Percentiles rank a stretch among this genome's conserved stretches.
Conservation (phyloP, 2,113 vertebrate species). For the Hydrochoerus hydrochaeris region DNA sequence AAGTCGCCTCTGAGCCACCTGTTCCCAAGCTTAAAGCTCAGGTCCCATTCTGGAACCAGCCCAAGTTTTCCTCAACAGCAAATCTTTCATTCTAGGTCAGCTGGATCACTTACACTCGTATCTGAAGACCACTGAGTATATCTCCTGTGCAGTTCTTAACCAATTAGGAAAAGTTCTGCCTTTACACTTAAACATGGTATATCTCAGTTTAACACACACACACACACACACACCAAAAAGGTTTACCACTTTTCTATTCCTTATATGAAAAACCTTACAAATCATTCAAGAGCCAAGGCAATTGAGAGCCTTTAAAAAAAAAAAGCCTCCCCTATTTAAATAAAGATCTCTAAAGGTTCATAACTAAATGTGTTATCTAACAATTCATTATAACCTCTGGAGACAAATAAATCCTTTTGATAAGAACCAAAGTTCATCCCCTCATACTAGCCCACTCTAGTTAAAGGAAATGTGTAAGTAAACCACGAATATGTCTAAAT, state of each 20-base stretch:
- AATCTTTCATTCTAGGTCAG: neutral
- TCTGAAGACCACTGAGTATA: neutral
- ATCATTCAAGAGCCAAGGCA: neutral
- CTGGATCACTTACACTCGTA: too few species aligned
- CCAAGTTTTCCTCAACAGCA: neutral
- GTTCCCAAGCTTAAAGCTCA: neutral
- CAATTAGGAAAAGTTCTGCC: neutral
- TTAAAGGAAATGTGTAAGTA: slow-evolving; percentile 10
- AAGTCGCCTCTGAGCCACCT: neutral
- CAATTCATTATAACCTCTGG: slow-evolving; percentile 23
- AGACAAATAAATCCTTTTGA: neutral
- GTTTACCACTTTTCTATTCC: neutral
- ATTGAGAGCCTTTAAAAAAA: neutral
- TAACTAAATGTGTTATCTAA: slow-evolving; percentile 35
- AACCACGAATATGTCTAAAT: slow-evolving; percentile 1
- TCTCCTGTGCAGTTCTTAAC: neutral
- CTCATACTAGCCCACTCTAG: neutral
- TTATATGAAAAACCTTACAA: neutral
- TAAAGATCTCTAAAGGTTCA: neutral
- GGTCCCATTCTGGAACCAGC: neutral
- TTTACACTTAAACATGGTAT: neutral
- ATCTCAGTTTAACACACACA: neutral
- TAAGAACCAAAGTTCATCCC: slow-evolving; percentile 8
- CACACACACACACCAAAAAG: neutral
- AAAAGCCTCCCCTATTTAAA: neutral